Conservation (phyloP, 2,888 invertebrate species). For the Noctua comes region DNA sequence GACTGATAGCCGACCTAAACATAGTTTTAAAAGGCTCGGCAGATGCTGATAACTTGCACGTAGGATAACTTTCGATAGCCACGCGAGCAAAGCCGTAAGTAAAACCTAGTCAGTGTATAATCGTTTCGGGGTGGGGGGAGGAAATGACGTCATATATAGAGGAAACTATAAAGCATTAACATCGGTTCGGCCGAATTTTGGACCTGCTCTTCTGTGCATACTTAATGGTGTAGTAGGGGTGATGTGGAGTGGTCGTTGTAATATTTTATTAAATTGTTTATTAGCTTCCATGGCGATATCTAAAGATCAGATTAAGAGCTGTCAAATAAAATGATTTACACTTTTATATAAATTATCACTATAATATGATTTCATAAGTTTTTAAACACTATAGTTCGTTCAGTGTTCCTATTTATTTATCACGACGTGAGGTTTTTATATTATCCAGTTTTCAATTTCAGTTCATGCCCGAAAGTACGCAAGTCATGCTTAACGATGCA, state of each 20-base stretch:
- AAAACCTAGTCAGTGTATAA: slow-evolving; percentile 10
- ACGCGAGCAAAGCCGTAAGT: neutral
- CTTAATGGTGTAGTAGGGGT: slow-evolving; percentile 59
- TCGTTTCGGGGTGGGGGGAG: slow-evolving; percentile 25
- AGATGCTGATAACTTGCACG: neutral
- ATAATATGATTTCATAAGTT: too few species aligned
- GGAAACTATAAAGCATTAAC: slow-evolving; percentile 79
- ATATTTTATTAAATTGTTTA: neutral
- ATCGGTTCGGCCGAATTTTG: slow-evolving; percentile 74
- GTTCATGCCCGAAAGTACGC: too few species aligned
- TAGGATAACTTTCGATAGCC: neutral
- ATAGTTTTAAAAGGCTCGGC: neutral
- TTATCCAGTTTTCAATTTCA: neutral
- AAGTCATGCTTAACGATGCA: neutral
- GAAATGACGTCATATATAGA: slow-evolving; percentile 72
- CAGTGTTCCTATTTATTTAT: neutral
- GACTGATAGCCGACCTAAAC: neutral
- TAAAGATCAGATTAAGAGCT: too few species aligned
- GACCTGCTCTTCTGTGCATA: slow-evolving; percentile 69
- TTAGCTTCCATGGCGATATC: neutral
- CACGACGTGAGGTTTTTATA: neutral
- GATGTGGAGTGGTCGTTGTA: slow-evolving; percentile 19
- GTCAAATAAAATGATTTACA: neutral
- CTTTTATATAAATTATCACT: too few species aligned
- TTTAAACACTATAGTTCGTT: neutral